phyloP scores from a whole-genome alignment of 2,888 invertebrate genomes.

The Lasioglossum vierecki region DNA sequence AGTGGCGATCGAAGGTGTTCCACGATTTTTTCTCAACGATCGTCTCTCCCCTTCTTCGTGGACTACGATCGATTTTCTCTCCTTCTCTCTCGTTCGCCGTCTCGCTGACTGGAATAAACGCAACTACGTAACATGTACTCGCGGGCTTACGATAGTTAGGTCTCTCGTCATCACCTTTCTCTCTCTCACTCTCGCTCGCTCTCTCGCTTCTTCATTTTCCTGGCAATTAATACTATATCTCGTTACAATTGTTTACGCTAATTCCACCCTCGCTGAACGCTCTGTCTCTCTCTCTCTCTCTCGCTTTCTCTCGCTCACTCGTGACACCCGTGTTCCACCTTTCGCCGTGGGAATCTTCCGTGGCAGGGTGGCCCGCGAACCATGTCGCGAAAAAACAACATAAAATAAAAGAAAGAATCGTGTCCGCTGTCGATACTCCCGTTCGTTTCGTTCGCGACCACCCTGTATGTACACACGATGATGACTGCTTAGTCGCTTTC shows the following conservation, averaged over 20 bases:
- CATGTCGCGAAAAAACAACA: background rate
- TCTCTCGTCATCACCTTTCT: constrained; percentile 64
- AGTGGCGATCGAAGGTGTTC: constrained; percentile 62
- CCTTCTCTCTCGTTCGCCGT: constrained; percentile 44
- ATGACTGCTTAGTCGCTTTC: constrained; percentile 27
- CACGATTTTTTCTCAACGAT: constrained; percentile 38
- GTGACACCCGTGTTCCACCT: constrained; percentile 14
- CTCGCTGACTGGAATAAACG: constrained; percentile 73
- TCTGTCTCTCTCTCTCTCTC: constrained; percentile 13
- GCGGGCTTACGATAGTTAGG: constrained; percentile 68
- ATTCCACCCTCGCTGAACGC: constrained; percentile 27
- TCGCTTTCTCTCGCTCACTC: constrained; percentile 22
- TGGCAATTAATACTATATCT: constrained; percentile 59
- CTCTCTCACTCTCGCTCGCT: background rate
- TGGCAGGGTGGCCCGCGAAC: constrained; percentile 29
- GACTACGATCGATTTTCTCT: constrained; percentile 27
- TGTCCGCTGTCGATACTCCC: background rate
- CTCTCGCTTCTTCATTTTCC: constrained; percentile 22
- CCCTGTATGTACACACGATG: constrained; percentile 21
- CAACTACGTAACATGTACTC: constrained; percentile 71
- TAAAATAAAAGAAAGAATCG: background rate
- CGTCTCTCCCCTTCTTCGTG: constrained; percentile 22
- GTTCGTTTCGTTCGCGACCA: constrained; percentile 23
- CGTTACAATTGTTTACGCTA: constrained; percentile 55
- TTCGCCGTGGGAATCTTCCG: constrained; percentile 15